A percentile compares a stretch with the other conserved stretches of the same genome.
These are phyloP conservation scores for Drosophila prostipennis DNA, from an alignment of 2,888 invertebrate genomes.

Conservation along the genomic window DNA sequence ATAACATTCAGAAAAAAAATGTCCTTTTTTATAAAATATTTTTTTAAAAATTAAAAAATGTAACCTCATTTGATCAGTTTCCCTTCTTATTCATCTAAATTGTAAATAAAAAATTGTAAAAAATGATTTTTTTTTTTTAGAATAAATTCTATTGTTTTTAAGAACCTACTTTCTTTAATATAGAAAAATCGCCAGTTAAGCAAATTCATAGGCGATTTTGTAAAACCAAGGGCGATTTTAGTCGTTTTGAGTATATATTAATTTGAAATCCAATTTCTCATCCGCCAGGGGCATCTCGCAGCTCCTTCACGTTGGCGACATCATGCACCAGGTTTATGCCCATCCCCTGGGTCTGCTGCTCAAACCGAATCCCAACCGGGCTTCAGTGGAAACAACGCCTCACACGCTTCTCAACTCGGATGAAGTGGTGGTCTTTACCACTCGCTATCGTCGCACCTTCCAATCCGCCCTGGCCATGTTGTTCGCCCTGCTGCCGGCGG, in stretches of 20 bases:
- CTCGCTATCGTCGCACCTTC: conserved; percentile 94
- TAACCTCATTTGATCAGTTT: too few relatives aligned
- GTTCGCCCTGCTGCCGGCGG: conserved; percentile 89
- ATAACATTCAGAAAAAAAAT: too few relatives aligned
- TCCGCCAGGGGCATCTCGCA: conserved; percentile 89
- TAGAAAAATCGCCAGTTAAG: too few relatives aligned
- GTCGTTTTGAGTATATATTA: background rate
- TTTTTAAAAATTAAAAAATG: too few relatives aligned
- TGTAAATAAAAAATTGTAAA: too few relatives aligned
- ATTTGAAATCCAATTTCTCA: background rate
- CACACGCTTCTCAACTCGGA: conserved; percentile 84
- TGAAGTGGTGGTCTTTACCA: conserved; percentile 90
- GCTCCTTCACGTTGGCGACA: conserved; percentile 90
- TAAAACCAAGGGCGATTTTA: too few relatives aligned
- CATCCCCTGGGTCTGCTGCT: conserved; percentile 82
- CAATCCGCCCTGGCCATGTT: conserved; percentile 94
- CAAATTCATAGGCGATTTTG: too few relatives aligned
- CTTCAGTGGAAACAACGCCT: conserved; percentile 75
- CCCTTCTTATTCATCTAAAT: too few relatives aligned
- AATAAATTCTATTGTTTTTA: too few relatives aligned
- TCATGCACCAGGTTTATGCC: conserved; percentile 87
- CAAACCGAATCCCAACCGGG: conserved; percentile 66
- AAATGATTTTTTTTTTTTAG: too few relatives aligned
- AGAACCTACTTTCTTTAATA: too few relatives aligned
- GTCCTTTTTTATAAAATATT: too few relatives aligned